A percentile compares a stretch with the other conserved stretches of the same genome.
phyloP scores from a whole-genome alignment of 2,797 vertebrate species.

The Sebastes trivittatus region DNA sequence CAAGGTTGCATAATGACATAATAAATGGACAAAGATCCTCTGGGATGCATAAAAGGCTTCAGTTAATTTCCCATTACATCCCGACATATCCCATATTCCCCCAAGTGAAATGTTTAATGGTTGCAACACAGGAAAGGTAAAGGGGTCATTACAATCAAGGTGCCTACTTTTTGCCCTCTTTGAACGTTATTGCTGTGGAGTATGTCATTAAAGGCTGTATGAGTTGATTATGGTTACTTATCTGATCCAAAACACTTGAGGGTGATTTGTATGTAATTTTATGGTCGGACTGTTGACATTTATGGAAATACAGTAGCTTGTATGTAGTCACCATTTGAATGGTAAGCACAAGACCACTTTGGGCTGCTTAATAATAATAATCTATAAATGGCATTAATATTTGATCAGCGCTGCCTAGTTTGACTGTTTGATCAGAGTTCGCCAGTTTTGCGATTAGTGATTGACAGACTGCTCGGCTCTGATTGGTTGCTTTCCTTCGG shows the following conservation, averaged over 20 bases:
- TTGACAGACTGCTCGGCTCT: too few relatives aligned
- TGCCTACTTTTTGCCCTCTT: background rate
- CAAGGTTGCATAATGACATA: background rate
- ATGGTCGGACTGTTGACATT: background rate
- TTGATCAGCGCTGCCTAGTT: too few relatives aligned
- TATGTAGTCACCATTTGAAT: background rate
- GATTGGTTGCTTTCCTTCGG: too few relatives aligned
- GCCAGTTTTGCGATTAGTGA: too few relatives aligned
- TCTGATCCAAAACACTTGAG: background rate
- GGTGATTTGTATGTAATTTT: background rate
- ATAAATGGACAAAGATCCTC: background rate
- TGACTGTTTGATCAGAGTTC: too few relatives aligned
- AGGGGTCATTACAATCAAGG: background rate
- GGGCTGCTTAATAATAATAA: background rate
- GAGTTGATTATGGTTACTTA: background rate
- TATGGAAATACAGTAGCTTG: background rate
- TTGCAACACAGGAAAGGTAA: background rate
- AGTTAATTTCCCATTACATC: background rate
- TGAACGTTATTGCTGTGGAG: background rate
- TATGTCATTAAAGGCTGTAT: background rate
- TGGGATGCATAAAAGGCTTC: background rate
- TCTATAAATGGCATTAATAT: background rate
- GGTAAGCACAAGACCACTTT: background rate
- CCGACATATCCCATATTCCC: background rate
- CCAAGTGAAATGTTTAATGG: background rate